Conservation (phyloP, 2,797 vertebrate genomes). For the Myripristis murdjan region DNA sequence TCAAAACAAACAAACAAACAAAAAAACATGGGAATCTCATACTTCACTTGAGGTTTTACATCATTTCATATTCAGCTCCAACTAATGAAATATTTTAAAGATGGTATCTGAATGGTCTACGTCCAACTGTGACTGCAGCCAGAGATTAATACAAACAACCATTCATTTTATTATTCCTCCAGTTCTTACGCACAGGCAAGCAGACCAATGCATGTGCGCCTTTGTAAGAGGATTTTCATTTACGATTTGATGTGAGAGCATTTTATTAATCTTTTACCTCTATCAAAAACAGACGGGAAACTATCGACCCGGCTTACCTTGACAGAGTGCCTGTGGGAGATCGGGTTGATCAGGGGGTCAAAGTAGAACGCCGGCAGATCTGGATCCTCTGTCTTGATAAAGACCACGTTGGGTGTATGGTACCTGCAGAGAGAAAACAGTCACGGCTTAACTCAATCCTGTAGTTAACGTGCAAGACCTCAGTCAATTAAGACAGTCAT, state of each 20-base stretch:
- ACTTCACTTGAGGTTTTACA: background rate
- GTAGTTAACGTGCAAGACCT: background rate
- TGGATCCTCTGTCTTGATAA: slow-evolving; percentile 99
- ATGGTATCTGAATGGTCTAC: slow-evolving; percentile 53
- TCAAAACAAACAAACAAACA: too few species aligned
- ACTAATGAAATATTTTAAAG: background rate
- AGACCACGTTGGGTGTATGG: slow-evolving; percentile 98
- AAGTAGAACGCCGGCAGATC: slow-evolving; percentile 99
- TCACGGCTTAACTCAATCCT: background rate
- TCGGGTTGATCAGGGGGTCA: slow-evolving; percentile 98
- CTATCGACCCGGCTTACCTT: slow-evolving; percentile 86
- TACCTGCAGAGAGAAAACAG: slow-evolving; percentile 87
- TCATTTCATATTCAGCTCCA: background rate
- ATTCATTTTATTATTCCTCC: slow-evolving; percentile 71
- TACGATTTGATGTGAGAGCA: accelerated
- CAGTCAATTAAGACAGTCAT: too few species aligned
- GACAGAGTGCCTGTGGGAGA: slow-evolving; percentile 98
- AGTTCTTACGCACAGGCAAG: slow-evolving; percentile 79
- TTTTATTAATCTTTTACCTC: background rate
- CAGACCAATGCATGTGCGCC: slow-evolving; percentile 74
- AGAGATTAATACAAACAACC: slow-evolving; percentile 32
- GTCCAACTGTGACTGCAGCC: slow-evolving; percentile 54
- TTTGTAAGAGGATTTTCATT: slow-evolving; percentile 62
- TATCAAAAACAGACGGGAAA: background rate
- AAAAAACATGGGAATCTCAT: background rate